Evolutionary conservation across 2,797 vertebrate genomes (phyloP).

Genomic region (Malurus splendens): DNA sequence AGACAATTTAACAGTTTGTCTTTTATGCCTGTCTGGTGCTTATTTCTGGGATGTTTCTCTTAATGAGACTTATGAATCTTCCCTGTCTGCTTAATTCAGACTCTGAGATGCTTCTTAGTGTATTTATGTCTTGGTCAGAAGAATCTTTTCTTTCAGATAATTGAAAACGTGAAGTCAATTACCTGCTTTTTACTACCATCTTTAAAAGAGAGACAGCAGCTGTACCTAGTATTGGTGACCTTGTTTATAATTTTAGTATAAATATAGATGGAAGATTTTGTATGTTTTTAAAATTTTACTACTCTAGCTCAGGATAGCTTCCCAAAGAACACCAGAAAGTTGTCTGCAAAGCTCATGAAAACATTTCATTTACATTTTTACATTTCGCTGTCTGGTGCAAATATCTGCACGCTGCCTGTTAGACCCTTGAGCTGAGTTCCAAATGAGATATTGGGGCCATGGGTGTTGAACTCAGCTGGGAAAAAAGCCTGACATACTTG

Average conservation of each 20-base stretch:
- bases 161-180: slow-evolving; percentile 4
- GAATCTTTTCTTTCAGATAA: not conserved
- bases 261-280: not conserved
- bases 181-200: not conserved
- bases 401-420: not conserved
- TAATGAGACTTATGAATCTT: slow-evolving; percentile 50
- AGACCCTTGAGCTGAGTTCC: not conserved
- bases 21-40: slow-evolving; percentile 38
- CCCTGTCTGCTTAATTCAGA: slow-evolving; percentile 13
- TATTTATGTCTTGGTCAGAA: slow-evolving; percentile 25
- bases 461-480: not conserved
- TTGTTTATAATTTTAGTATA: not conserved
- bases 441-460: not conserved
- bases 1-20: slow-evolving; percentile 32
- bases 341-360: not conserved
- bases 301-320: not conserved
- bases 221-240: not conserved
- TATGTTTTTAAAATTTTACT: not conserved
- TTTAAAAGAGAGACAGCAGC: not conserved
- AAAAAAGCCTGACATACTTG: not conserved
- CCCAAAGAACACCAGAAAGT: not conserved
- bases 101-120: not conserved
- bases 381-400: not conserved
- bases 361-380: not conserved
- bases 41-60: slow-evolving; percentile 39